These are phyloP conservation scores for Samia ricini DNA, from an alignment of 1,140 invertebrate species.

Conservation along the genomic window DNA sequence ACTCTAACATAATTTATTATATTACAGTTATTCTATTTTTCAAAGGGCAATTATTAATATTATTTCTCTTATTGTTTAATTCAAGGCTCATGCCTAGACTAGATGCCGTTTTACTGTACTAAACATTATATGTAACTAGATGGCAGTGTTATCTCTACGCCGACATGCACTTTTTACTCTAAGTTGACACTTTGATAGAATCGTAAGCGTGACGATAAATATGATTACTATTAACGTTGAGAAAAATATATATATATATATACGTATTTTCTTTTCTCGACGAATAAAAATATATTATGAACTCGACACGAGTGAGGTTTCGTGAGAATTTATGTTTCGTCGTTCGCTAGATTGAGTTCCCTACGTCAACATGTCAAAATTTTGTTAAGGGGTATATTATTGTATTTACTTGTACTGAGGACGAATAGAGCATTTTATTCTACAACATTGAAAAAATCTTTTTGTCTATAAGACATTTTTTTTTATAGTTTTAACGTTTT, in stretches of 20 bases:
- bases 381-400: conserved; percentile 31
- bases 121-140: too few relatives aligned
- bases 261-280: too few relatives aligned
- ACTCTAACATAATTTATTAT: too few relatives aligned
- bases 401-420: too few relatives aligned
- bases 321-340: conserved; percentile 39
- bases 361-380: conserved; percentile 24
- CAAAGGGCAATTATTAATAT: too few relatives aligned
- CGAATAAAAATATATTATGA: background rate
- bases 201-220: background rate
- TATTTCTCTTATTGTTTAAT: too few relatives aligned
- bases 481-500: too few relatives aligned
- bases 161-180: background rate
- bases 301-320: conserved; percentile 8
- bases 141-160: background rate
- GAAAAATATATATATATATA: too few relatives aligned
- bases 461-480: too few relatives aligned
- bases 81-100: too few relatives aligned
- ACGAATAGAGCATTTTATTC: background rate
- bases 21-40: too few relatives aligned
- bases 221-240: background rate
- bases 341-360: conserved; percentile 36
- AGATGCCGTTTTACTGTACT: too few relatives aligned
- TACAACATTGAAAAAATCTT: background rate
- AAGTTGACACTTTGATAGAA: background rate